phyloP scores from a whole-genome alignment of 2,888 invertebrate genomes.

The Lasioglossum vierecki region DNA sequence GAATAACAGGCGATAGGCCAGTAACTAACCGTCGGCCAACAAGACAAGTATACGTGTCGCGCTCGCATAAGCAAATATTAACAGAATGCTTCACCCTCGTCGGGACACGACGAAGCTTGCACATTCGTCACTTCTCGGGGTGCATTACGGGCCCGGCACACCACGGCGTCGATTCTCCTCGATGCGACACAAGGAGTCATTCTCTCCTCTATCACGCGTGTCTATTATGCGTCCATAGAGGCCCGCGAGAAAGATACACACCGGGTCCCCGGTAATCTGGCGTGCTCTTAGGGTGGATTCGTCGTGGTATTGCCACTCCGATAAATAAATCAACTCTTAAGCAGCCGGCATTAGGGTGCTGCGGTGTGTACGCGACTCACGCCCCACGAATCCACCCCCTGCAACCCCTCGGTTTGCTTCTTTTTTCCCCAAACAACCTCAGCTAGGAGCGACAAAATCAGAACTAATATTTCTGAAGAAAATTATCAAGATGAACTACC shows the following conservation, averaged over 20 bases:
- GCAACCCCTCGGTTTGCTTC: neutral
- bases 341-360: constrained; percentile 80
- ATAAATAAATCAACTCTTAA: constrained; percentile 84
- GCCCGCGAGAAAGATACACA: constrained; percentile 74
- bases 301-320: constrained; percentile 79
- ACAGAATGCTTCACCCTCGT: constrained; percentile 41
- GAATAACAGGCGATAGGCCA: constrained; percentile 20
- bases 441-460: neutral
- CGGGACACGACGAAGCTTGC: constrained; percentile 4
- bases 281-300: constrained; percentile 79
- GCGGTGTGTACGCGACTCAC: constrained; percentile 73
- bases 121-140: constrained; percentile 47
- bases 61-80: constrained; percentile 54
- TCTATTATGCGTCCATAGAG: constrained; percentile 73
- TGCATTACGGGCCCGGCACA: neutral
- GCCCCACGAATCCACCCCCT: constrained; percentile 49
- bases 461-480: neutral
- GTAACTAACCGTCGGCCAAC: constrained; percentile 29
- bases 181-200: constrained; percentile 45
- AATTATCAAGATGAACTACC: neutral
- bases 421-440: neutral
- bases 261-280: constrained; percentile 69
- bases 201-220: constrained; percentile 69
- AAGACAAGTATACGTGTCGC: constrained; percentile 45
- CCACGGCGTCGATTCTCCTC: neutral